Conservation (phyloP, 37 sponge, comb jelly and placozoan species). For the Amphimedon queenslandica region DNA sequence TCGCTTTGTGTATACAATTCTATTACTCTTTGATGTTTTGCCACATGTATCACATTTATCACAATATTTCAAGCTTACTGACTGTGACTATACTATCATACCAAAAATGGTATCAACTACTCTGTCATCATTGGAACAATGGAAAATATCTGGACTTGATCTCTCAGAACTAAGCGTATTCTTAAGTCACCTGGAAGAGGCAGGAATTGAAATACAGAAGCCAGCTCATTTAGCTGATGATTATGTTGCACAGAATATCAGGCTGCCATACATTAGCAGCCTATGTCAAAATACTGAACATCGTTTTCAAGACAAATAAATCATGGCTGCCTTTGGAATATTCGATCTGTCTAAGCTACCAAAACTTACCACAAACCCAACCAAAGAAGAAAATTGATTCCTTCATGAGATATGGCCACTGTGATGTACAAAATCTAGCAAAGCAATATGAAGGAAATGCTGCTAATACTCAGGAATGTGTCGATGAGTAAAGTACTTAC, state of each 20-base stretch:
- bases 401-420: not conserved
- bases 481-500: constrained; percentile 19
- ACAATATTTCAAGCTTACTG: constrained; percentile 12
- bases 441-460: too few species aligned
- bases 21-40: constrained; percentile 24
- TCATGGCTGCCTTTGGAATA: not conserved
- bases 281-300: not conserved
- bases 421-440: not conserved
- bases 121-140: not conserved
- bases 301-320: not conserved
- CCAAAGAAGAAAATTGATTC: not conserved
- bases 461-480: constrained; percentile 5
- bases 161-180: not conserved
- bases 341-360: not conserved
- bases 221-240: not conserved
- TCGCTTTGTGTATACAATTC: constrained; percentile 36
- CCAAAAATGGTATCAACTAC: constrained; percentile 14
- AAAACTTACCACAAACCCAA: not conserved
- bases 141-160: not conserved
- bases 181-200: not conserved
- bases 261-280: not conserved
- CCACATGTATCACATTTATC: constrained; percentile 36
- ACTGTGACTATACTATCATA: constrained; percentile 30
- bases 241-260: not conserved
- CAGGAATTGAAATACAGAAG: not conserved